Evolutionary conservation across 1,140 invertebrate genomes (phyloP).

Genomic region (Episyrphus balteatus): DNA sequence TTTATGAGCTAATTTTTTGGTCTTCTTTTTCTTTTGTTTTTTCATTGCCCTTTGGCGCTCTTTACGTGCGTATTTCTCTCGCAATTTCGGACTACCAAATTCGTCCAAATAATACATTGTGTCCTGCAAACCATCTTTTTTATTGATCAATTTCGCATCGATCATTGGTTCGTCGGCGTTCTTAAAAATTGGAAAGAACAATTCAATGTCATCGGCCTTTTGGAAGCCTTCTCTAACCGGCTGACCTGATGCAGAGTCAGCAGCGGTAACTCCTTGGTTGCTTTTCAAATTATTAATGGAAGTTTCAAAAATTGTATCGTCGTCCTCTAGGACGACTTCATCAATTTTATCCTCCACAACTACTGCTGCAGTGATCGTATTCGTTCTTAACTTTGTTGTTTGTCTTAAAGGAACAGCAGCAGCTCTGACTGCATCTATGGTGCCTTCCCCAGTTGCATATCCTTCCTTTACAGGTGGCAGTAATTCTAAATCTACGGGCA

Average conservation of each 20-base stretch:
- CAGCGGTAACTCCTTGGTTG: background rate
- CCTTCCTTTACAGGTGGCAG: too few species aligned
- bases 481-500: too few species aligned
- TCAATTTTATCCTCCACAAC: slow-evolving; percentile 33
- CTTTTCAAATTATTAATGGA: background rate
- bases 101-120: slow-evolving; percentile 36
- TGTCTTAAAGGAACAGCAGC: too few species aligned
- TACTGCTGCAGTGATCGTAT: slow-evolving; percentile 1
- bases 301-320: slow-evolving; percentile 8
- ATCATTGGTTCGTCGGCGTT: slow-evolving; percentile 31
- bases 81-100: slow-evolving; percentile 33
- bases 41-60: slow-evolving; percentile 25
- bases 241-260: background rate
- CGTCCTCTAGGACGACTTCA: slow-evolving; percentile 27
- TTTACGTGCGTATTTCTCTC: slow-evolving; percentile 32
- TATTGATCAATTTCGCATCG: slow-evolving; percentile 32
- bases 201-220: slow-evolving; percentile 20
- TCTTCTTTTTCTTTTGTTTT: slow-evolving; percentile 20
- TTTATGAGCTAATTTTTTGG: slow-evolving; percentile 7
- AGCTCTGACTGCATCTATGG: too few species aligned
- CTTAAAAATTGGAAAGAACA: slow-evolving; percentile 27
- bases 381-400: too few species aligned
- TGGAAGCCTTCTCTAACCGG: background rate
- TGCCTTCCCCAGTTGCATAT: too few species aligned
- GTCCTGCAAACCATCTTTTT: slow-evolving; percentile 33